These are phyloP conservation scores for Protobothrops mucrosquamatus DNA, from an alignment of 2,113 vertebrate genomes.

Conservation along the genomic window DNA sequence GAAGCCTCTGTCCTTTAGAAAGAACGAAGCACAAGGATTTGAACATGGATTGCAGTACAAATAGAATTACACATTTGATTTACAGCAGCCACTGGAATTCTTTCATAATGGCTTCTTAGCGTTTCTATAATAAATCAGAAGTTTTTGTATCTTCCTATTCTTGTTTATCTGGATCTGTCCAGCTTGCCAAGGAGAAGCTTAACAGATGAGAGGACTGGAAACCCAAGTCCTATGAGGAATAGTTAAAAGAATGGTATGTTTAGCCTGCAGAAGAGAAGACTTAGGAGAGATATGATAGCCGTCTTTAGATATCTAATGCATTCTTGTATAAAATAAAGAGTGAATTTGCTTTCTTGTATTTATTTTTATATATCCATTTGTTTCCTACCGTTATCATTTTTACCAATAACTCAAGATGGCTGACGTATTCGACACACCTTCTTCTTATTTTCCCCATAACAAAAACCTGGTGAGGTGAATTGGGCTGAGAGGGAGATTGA, in stretches of 20 bases:
- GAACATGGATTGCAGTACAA: neutral
- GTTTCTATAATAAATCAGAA: neutral
- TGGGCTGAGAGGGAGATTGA: neutral
- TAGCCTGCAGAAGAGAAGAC: neutral
- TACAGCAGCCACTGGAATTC: neutral
- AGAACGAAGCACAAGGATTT: neutral
- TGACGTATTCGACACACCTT: neutral
- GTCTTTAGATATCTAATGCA: neutral
- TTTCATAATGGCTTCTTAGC: neutral
- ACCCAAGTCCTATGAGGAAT: neutral
- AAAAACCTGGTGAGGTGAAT: neutral
- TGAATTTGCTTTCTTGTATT: neutral
- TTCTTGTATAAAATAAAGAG: neutral
- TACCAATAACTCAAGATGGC: neutral
- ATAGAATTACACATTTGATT: neutral
- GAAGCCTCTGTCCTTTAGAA: neutral
- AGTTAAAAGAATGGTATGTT: neutral
- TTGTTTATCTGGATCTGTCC: neutral
- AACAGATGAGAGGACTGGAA: neutral
- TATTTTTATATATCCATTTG: neutral
- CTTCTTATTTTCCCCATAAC: neutral
- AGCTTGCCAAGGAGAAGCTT: neutral
- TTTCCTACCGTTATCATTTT: neutral
- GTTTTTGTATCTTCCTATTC: neutral
- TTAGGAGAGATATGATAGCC: neutral